phyloP scores from a whole-genome alignment of 2,888 invertebrate species.

The Callinectes sapidus region DNA sequence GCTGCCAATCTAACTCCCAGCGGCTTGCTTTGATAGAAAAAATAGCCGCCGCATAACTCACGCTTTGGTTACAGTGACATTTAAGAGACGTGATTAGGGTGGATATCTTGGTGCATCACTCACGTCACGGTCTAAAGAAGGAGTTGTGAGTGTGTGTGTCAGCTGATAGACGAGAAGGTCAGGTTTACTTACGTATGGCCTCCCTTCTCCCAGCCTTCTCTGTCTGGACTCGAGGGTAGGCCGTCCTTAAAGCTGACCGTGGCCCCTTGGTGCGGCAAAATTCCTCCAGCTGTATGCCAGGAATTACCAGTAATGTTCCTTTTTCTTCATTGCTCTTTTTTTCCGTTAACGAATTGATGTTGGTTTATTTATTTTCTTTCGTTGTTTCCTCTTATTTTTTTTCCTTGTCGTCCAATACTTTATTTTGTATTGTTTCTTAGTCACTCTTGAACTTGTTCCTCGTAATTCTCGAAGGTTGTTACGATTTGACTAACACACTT shows the following conservation, averaged over 20 bases:
- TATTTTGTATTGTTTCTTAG: no score
- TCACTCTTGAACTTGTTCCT: no score
- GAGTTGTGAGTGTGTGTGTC: background rate
- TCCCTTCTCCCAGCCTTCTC: background rate
- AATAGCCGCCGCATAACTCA: background rate
- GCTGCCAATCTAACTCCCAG: background rate
- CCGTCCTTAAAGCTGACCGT: background rate
- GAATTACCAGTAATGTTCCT: background rate
- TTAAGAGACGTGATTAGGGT: background rate
- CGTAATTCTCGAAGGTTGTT: no score
- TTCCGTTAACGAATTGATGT: background rate
- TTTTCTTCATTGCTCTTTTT: background rate
- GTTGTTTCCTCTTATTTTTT: no score
- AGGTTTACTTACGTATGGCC: background rate
- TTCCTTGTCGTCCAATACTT: no score
- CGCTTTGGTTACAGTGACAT: background rate
- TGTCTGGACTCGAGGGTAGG: background rate
- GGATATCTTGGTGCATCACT: background rate
- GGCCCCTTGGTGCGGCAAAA: background rate
- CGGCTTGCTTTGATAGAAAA: background rate
- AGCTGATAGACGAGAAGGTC: background rate
- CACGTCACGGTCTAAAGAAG: background rate
- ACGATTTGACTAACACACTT: no score
- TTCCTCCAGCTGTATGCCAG: background rate
- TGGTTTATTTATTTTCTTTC: background rate